Evolutionary conservation across 2,888 invertebrate species (phyloP).

Genomic region (Meliscaeva auricollis): DNA sequence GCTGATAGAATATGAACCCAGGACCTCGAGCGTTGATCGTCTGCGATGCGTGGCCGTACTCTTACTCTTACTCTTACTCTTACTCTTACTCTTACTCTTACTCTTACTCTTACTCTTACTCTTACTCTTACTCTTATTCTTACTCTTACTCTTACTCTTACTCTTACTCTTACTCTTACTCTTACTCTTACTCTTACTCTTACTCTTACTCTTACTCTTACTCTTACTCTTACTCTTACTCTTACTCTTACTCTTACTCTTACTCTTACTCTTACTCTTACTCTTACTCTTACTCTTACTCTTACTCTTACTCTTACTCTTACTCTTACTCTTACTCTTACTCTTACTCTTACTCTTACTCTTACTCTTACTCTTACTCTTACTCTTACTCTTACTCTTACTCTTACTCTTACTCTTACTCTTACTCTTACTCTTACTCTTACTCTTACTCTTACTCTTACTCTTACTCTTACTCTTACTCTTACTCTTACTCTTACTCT

Average conservation of each 20-base stretch:
- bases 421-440: conserved; percentile 2
- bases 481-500: conserved; percentile 2
- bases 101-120: no score
- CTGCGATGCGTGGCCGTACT: no score
- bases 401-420: neutral
- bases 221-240: neutral
- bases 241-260: conserved; percentile 29
- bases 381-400: conserved; percentile 1
- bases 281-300: neutral
- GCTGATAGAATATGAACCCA: no score
- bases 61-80: no score
- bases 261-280: conserved; percentile 1
- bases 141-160: conserved; percentile 7
- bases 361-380: conserved; percentile 1
- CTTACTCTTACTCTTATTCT: neutral
- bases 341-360: neutral
- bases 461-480: neutral
- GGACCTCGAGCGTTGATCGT: no score
- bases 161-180: neutral
- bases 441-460: conserved; percentile 1
- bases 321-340: neutral
- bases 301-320: conserved; percentile 3
- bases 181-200: neutral
- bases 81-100: no score
- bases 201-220: conserved; percentile 6